Evolutionary conservation across 1,140 invertebrate genomes (phyloP), one percentile per base, ranked within the genome.

Genomic region (Vanessa atalanta): DNA sequence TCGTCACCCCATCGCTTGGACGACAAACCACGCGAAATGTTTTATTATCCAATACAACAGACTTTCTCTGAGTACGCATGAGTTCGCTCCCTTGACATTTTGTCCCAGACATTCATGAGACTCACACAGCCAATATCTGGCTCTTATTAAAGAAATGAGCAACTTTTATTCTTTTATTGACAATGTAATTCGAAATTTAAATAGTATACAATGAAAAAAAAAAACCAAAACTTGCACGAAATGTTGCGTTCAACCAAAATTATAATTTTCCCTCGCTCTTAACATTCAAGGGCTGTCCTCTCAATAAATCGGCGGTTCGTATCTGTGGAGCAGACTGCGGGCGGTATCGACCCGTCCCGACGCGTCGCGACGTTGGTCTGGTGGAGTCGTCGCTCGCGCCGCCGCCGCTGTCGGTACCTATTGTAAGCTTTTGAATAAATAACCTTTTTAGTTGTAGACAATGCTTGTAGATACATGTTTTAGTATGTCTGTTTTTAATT

Each of bases 301-400:
- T 75, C 83, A 79, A 83, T 81, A 84, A 84, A 84, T 82, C 73
- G 78, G 66, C 73, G 70, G 71, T 76, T 83, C 78, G 82, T 83
- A 84, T 78, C 73, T 76, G 68, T 79, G 74, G 37, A 76, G 72
- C 70, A 75, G 76, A 72, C 72, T 70, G 70, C 65, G 70, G 55
- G 53, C 26, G 26, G 65, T 81, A 83, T 82, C 80, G 80, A 82
- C 77, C 80, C 73, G 78, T 75, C 48, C 47, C 63, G 65, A 48
- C 37, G 26, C 63, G 70, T 47, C 57, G 68, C 47, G 47, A 37
- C 20, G n/a, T 47, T 12, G 37, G 66, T 60, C 20, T 57, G 14
- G 69, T 53, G 31, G n/a, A 26, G 70, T 71, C 70, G 70, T n/a
- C 70, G 64, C 64, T 67, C 71, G 64, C 71, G 64, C 70, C 51